Percentiles rank a stretch among this genome's conserved stretches.
Conservation (phyloP, 2,888 invertebrate genomes). For the Philhelius pedissequus region DNA sequence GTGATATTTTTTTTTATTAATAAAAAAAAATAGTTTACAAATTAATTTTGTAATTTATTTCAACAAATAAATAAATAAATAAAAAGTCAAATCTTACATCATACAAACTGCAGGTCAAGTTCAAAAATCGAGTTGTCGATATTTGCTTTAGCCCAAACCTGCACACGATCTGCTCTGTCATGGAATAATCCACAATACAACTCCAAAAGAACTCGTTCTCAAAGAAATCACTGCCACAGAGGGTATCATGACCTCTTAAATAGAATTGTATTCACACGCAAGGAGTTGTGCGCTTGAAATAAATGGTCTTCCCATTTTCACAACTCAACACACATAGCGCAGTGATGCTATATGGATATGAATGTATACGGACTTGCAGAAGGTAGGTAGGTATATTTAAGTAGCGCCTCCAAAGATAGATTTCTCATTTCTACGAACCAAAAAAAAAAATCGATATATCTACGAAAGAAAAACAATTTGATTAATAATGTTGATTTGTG, state of each 20-base stretch:
- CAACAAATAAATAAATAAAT: no score
- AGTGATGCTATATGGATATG: background rate
- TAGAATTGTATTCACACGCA: slow-evolving; percentile 50
- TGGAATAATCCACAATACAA: slow-evolving; percentile 24
- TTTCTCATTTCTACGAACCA: slow-evolving; percentile 45
- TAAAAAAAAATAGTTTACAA: no score
- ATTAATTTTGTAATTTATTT: no score
- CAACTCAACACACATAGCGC: slow-evolving; percentile 18
- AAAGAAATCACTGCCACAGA: slow-evolving; percentile 37
- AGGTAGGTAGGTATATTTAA: background rate
- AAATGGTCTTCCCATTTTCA: slow-evolving; percentile 35
- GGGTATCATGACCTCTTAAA: slow-evolving; percentile 53
- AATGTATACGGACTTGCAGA: background rate
- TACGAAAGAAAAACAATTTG: slow-evolving; percentile 39
- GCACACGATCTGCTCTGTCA: background rate
- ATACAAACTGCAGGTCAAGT: background rate
- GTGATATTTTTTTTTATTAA: no score
- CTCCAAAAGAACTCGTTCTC: slow-evolving; percentile 22
- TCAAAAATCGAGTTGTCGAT: background rate
- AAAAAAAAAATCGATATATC: slow-evolving; percentile 45
- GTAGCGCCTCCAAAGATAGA: slow-evolving; percentile 54
- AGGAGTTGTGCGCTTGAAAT: background rate
- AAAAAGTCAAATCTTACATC: no score
- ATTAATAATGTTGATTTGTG: slow-evolving; percentile 56
- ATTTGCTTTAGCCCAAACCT: background rate